These are phyloP conservation scores for Temnothorax curvispinosus DNA, from an alignment of 1,140 invertebrate species.

Conservation along the genomic window DNA sequence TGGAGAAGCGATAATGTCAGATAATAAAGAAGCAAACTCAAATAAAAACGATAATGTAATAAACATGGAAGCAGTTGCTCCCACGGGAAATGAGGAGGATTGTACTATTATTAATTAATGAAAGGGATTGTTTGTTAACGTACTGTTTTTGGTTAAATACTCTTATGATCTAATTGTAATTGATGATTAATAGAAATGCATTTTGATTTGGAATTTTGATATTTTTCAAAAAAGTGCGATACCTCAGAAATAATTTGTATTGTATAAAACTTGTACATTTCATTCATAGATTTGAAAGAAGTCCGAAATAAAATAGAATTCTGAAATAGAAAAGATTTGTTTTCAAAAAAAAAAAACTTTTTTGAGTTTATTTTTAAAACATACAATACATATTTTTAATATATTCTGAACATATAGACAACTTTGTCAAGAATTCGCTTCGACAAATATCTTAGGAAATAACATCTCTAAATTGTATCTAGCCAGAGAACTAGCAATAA, in stretches of 20 bases:
- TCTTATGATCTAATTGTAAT: not conserved
- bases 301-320: not conserved
- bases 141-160: constrained; percentile 5
- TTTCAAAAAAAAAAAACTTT: not conserved
- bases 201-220: constrained; percentile 13
- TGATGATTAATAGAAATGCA: not conserved
- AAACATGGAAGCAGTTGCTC: not conserved
- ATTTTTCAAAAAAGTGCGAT: not conserved
- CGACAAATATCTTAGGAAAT: not conserved
- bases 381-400: not conserved
- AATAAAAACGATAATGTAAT: not conserved
- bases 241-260: not conserved
- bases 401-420: not conserved
- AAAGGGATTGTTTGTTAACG: constrained; percentile 1
- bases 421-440: not conserved
- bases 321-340: not conserved
- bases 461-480: constrained; percentile 14
- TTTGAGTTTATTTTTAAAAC: not conserved
- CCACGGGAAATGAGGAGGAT: constrained; percentile 36
- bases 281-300: not conserved
- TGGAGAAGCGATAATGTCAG: not conserved
- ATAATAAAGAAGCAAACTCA: not conserved
- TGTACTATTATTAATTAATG: constrained; percentile 69
- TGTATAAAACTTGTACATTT: constrained; percentile 27
- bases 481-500: not conserved